Base-by-base conservation (phyloP, 2,113 vertebrate species). In the Pseudopodoces humilis region DNA sequence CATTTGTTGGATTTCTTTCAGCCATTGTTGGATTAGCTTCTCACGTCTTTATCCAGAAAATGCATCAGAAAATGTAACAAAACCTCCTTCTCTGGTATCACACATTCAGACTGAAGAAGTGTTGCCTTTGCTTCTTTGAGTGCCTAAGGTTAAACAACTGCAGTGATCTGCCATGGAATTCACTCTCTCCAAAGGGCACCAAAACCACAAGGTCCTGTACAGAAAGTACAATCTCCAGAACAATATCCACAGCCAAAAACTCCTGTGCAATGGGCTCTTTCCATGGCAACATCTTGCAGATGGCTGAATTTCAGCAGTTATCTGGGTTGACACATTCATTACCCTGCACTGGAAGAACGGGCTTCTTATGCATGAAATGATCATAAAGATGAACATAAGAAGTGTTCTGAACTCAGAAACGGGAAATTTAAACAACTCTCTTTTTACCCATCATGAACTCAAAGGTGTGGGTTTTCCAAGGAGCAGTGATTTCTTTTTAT, bases 1-100 rank as follows among this genome's bases (percentile, higher is more conserved):
- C 69, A 43, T 93, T 90, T 83, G 37, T 88, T 85, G 92, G 83
- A 94, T 86, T 96, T 93, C 88, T 90, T 90, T 94, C 88, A 60
- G 60, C 46, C 31, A 3, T 4, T 68, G n/a, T 80, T 70, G 68
- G 90, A 95, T 92, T 86, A 86, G 20, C 28, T 83, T 55, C 76
- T 94, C 64, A 68, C 76, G 75, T 94, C 87, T 88, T 94, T 83
- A 62, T 71, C 72, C 92, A 93, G 79, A 93, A 90, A 92, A 64
- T 49, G 22, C 17, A 4, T 83, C 39, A 39, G 39, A 39, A 39
- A 39, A 39, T 93, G 79, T 60, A 81, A 88, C 88, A 95, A 93
- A 93, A 71, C 31, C 49, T 81, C 28, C 28, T 74, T 88, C 60
- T 39, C 52, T 88, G 69, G 8, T 78, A 43, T 64, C 76, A 33